phyloP scores from a whole-genome alignment of 2,888 invertebrate species.

The Elegia similella region DNA sequence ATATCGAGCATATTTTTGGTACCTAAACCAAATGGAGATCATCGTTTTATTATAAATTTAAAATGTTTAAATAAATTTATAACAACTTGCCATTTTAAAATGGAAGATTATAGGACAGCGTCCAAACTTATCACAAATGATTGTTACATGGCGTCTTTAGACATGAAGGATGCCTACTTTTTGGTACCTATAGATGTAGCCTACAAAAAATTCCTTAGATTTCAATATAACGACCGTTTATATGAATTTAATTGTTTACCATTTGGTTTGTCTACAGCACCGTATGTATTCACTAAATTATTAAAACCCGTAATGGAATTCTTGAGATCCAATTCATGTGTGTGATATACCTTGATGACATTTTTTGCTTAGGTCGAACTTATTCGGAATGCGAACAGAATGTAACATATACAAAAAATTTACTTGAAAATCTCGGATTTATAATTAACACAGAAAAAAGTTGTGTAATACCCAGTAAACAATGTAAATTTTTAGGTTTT shows the following conservation, averaged over 20 bases:
- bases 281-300: constrained; percentile 14
- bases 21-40: constrained; percentile 23
- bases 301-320: constrained; percentile 9
- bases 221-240: not conserved
- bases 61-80: constrained; percentile 26
- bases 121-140: not conserved
- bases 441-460: constrained; percentile 8
- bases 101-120: constrained; percentile 27
- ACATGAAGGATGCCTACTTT: constrained; percentile 15
- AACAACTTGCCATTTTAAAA: constrained; percentile 24
- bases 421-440: not conserved
- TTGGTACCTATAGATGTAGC: constrained; percentile 18
- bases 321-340: not conserved
- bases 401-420: not conserved
- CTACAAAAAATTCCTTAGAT: constrained; percentile 13
- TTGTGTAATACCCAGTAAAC: not conserved
- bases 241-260: constrained; percentile 17
- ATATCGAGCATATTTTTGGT: no score
- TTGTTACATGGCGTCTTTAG: constrained; percentile 3
- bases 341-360: constrained; percentile 1
- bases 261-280: constrained; percentile 17
- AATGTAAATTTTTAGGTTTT: no score
- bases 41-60: constrained; percentile 25
- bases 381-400: not conserved
- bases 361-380: not conserved